Evolutionary conservation across 2,113 vertebrate genomes (phyloP).

Genomic region (Clarias batrachus): DNA sequence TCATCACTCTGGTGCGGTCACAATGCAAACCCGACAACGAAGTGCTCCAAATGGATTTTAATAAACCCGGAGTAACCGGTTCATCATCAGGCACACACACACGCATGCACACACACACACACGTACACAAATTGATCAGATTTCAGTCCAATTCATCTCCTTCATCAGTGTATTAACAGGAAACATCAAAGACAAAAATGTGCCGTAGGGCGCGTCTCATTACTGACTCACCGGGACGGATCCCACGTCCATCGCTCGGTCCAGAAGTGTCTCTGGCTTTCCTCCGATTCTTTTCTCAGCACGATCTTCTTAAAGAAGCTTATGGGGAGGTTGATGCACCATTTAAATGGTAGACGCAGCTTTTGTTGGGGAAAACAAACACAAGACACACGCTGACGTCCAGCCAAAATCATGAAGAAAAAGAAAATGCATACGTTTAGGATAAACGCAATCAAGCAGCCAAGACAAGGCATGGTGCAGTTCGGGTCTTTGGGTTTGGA

Average conservation of each 20-base stretch:
- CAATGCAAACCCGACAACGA: background rate
- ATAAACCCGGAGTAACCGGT: background rate
- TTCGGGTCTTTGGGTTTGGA: background rate
- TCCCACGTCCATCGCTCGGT: constrained; percentile 58
- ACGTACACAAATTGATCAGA: background rate
- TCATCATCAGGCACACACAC: background rate
- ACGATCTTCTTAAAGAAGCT: constrained; percentile 59
- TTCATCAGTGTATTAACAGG: background rate
- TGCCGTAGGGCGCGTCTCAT: background rate
- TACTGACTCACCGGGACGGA: constrained; percentile 46
- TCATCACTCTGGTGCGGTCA: background rate
- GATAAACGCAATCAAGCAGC: background rate
- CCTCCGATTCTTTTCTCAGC: constrained; percentile 46
- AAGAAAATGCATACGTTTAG: background rate
- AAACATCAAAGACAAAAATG: background rate
- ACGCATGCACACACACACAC: background rate
- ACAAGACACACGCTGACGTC: background rate
- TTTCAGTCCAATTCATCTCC: background rate
- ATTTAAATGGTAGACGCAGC: constrained; percentile 57
- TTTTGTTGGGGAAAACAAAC: background rate
- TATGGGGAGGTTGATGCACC: constrained; percentile 57
- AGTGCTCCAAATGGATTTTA: background rate
- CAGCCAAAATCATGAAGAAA: background rate
- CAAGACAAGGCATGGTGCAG: background rate
- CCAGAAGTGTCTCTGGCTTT: constrained; percentile 55